These are phyloP conservation scores for Aplysina aerophoba DNA, from an alignment of 37 sponge, comb jelly and placozoan species.

Conservation along the genomic window DNA sequence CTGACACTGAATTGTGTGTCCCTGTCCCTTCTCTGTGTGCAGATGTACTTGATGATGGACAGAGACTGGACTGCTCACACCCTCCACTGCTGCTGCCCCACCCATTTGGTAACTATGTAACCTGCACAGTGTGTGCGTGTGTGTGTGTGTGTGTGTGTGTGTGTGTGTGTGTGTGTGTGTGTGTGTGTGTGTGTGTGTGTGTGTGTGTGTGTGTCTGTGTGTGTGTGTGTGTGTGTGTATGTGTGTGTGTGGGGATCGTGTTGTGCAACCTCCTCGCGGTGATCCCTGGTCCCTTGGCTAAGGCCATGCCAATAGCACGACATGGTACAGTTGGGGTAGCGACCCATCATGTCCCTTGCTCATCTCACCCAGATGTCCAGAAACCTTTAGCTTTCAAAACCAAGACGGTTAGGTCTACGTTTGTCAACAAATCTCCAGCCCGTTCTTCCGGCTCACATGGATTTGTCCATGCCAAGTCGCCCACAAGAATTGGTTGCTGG, in stretches of 20 bases:
- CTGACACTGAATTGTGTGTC: no score
- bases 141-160: no score
- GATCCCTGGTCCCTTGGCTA: background rate
- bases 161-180: background rate
- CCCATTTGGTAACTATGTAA: no score
- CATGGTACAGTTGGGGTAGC: conserved; percentile 13
- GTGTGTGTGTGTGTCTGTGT: conserved; percentile 4
- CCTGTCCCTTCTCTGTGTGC: no score
- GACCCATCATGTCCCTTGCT: background rate
- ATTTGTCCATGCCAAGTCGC: background rate
- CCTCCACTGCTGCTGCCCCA: no score
- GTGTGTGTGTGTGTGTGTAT: conserved; percentile 15
- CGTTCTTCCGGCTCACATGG: background rate
- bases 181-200: background rate
- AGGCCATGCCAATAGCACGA: conserved; percentile 1
- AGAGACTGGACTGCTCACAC: no score
- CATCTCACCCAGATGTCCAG: background rate
- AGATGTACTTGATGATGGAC: no score
- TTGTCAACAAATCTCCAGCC: background rate
- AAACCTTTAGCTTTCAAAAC: background rate
- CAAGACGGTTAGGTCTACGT: conserved; percentile 12
- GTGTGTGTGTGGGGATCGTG: conserved; percentile 19
- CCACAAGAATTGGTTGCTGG: conserved; percentile 12
- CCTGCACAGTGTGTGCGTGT: no score
- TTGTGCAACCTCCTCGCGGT: conserved; percentile 19